These are phyloP conservation scores for Crenichthys baileyi DNA, from an alignment of 2,797 vertebrate species.

Conservation along the genomic window DNA sequence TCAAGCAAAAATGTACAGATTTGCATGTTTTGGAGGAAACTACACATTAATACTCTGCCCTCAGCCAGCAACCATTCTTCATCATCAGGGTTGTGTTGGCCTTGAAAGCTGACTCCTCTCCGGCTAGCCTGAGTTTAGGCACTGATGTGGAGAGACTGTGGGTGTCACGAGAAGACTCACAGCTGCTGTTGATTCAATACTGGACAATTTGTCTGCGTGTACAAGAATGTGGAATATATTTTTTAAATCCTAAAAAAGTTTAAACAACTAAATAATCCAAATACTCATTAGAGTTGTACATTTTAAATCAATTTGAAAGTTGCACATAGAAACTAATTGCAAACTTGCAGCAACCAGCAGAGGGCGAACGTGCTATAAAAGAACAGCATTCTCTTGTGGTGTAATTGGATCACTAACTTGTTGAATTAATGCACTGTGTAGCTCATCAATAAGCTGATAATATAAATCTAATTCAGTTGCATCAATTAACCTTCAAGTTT, in stretches of 20 bases:
- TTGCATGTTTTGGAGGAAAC: neutral
- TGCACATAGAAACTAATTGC: neutral
- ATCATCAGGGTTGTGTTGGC: conserved; percentile 43
- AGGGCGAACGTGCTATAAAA: conserved; percentile 71
- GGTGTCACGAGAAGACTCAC: conserved; percentile 53
- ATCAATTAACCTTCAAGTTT: conserved; percentile 6
- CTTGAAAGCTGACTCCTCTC: conserved; percentile 61
- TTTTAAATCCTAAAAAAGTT: neutral
- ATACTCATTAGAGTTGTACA: neutral
- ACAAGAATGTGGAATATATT: neutral
- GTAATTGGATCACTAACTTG: conserved; percentile 37
- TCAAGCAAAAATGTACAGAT: neutral
- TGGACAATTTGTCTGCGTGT: neutral
- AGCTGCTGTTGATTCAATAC: conserved; percentile 47
- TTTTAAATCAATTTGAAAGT: neutral
- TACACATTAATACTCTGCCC: conserved; percentile 5
- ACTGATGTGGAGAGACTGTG: conserved; percentile 14
- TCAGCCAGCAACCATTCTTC: conserved; percentile 20
- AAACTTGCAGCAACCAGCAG: conserved; percentile 55
- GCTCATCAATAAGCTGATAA: conserved; percentile 41
- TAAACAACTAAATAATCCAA: neutral
- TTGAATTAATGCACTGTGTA: conserved; percentile 34
- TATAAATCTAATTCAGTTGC: conserved; percentile 33
- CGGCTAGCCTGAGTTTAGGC: conserved; percentile 53
- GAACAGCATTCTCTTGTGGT: neutral